Percentiles rank a stretch among this genome's conserved stretches.
These are phyloP conservation scores for Thysanoteuthis rhombus DNA, from an alignment of 2,888 invertebrate genomes.

Conservation along the genomic window DNA sequence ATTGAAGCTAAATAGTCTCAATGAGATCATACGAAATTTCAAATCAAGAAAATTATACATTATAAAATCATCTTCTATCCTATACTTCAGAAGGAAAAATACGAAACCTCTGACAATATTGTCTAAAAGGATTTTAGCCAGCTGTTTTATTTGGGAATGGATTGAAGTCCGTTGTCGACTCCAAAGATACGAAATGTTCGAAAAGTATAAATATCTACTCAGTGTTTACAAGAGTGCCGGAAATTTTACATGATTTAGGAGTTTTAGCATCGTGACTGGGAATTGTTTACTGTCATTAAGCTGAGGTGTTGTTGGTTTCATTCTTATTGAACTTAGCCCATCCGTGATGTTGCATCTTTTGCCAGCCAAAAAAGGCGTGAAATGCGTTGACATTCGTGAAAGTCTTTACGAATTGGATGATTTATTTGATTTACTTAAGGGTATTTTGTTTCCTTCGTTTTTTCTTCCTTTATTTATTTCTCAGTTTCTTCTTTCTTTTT, in stretches of 20 bases:
- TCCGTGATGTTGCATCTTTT: slow-evolving; percentile 12
- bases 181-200: neutral
- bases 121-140: too few relatives aligned
- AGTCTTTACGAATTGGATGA: neutral
- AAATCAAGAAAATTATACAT: too few relatives aligned
- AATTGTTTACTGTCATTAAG: neutral
- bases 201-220: neutral
- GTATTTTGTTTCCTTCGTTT: too few relatives aligned
- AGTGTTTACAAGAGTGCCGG: neutral
- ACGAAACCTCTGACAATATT: too few relatives aligned
- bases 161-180: neutral
- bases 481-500: too few relatives aligned
- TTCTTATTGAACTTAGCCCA: neutral
- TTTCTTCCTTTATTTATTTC: too few relatives aligned
- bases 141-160: neutral
- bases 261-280: neutral
- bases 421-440: neutral
- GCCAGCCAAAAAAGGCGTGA: neutral
- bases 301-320: neutral
- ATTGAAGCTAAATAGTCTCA: too few relatives aligned
- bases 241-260: neutral
- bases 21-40: too few relatives aligned
- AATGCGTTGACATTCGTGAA: neutral
- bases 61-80: too few relatives aligned
- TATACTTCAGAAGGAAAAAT: too few relatives aligned